Evolutionary conservation across 2,888 invertebrate genomes (phyloP).

Genomic region (Synanthedon tipuliformis): DNA sequence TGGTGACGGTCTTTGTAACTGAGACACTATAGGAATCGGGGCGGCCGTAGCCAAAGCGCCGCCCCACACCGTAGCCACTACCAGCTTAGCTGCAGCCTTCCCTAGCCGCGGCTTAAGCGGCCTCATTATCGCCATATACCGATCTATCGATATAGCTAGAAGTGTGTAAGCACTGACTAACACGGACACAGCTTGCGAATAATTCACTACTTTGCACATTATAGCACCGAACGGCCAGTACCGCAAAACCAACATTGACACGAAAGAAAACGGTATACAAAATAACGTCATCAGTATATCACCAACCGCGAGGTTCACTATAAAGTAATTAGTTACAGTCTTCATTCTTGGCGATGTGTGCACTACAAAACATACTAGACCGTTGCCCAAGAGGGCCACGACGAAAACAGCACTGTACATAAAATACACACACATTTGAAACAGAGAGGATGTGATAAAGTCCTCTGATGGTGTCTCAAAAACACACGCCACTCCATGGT

Average conservation of each 20-base stretch:
- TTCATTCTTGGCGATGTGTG: conserved; percentile 80
- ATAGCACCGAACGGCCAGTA: conserved; percentile 84
- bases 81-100: conserved; percentile 68
- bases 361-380: conserved; percentile 83
- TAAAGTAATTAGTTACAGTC: conserved; percentile 86
- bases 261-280: conserved; percentile 85
- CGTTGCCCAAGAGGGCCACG: conserved; percentile 73
- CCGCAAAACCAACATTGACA: conserved; percentile 76
- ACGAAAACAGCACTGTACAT: conserved; percentile 74
- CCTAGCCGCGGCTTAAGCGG: conserved; percentile 81
- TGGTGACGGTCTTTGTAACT: conserved; percentile 63
- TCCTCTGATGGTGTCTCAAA: conserved; percentile 7
- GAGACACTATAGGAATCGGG: conserved; percentile 78
- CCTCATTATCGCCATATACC: conserved; percentile 85
- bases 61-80: conserved; percentile 75
- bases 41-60: conserved; percentile 77
- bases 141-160: conserved; percentile 85
- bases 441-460: conserved; percentile 37
- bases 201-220: conserved; percentile 80
- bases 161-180: conserved; percentile 84
- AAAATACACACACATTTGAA: conserved; percentile 70
- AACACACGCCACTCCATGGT: conserved; percentile 6
- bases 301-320: conserved; percentile 82
- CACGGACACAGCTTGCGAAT: conserved; percentile 77
- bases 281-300: conserved; percentile 85